These are phyloP conservation scores for Micronycteris hirsuta DNA, from an alignment of 2,113 vertebrate species.

Conservation along the genomic window DNA sequence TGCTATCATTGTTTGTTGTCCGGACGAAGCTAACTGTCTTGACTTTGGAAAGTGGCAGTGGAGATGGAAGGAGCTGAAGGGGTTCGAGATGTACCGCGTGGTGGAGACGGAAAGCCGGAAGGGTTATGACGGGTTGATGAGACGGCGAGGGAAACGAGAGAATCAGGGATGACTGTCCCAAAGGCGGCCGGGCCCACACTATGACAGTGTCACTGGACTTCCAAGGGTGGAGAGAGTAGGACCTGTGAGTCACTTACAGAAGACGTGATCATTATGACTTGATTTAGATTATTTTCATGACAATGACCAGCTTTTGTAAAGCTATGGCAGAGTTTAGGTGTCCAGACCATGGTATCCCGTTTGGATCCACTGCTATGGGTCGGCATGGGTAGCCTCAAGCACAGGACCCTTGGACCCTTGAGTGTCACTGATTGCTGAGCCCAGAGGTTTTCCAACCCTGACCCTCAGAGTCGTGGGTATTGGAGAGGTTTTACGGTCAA, in stretches of 20 bases:
- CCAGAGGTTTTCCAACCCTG: neutral
- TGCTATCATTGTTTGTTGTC: neutral
- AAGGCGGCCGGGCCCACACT: neutral
- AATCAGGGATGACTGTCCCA: neutral
- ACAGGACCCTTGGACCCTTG: neutral
- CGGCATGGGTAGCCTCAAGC: neutral
- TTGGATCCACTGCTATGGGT: neutral
- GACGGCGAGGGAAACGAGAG: neutral
- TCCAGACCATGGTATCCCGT: neutral
- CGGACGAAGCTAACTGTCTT: neutral
- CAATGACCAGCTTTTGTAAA: neutral
- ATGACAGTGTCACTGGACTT: neutral
- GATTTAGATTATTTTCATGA: neutral
- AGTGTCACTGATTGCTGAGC: neutral
- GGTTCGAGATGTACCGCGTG: neutral
- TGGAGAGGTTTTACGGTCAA: neutral
- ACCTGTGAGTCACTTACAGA: neutral
- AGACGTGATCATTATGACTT: neutral
- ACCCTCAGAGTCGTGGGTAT: neutral
- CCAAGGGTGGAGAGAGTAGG: neutral
- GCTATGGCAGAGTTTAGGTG: neutral
- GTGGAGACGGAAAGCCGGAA: neutral
- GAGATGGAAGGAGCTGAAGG: neutral
- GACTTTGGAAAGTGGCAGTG: neutral
- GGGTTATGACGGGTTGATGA: neutral